Evolutionary conservation across 2,888 invertebrate species (phyloP), one percentile per base, ranked within the genome.

Genomic region (Ophraella communa): DNA sequence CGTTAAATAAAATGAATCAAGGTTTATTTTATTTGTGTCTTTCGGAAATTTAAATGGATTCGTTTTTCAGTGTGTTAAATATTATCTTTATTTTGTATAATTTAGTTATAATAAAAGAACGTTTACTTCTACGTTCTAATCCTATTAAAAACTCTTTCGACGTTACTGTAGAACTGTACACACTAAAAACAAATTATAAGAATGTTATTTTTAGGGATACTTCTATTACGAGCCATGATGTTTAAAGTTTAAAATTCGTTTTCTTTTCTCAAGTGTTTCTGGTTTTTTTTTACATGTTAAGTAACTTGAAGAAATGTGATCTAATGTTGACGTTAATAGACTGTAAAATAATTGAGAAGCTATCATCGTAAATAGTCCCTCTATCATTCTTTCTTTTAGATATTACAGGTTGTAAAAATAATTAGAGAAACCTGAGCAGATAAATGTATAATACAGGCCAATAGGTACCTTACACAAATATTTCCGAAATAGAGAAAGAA

Each of bases 161-260:
- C 39, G 39, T 7, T 39, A 39, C 39, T 39, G 39, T 17, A 11
- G 0, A 27, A n/a, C n/a, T 27, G 10, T 11, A 17, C 39, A 49
- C 24, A 24, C 17, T 23, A 7, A 20, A 24, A 49, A 27, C 49
- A 24, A 14, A 14, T 49, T 49, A 24, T 23, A 39, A 39, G 55
- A 45, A 58, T 63, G 52, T 63, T 63, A 63, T 63, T 63, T 63
- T 57, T 47, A 58, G 53, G 30, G 55, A 52, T 63, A 44, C 52
- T 35, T 52, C 47, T 52, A 18, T 30, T 35, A 30, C 35, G 35
- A 23, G 27, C 21, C 47, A 35, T 62, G 51, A 56, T 57, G 57
- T 51, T 55, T 27, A 55, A 61, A 64, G 64, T 64, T 61, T 44
- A 27, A 61, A 65, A 65, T 61, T 59, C 65, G 61, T 65, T 65